phyloP scores from a whole-genome alignment of 1,140 invertebrate species.

The Oppia nitens region DNA sequence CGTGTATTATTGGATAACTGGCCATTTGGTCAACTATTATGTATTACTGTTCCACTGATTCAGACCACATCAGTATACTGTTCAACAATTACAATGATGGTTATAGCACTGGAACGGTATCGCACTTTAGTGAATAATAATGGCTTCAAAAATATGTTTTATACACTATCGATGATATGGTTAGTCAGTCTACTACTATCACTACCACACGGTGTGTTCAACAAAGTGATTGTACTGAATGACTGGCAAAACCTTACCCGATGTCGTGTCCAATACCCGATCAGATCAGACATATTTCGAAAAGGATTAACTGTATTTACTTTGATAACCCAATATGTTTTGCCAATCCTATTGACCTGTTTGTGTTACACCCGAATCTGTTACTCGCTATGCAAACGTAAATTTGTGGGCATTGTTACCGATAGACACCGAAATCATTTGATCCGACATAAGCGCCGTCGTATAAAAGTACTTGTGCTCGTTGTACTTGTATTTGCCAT shows the following conservation, averaged over 20 bases:
- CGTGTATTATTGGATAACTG: constrained; percentile 27
- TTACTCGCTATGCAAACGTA: constrained; percentile 26
- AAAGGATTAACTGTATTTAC: constrained; percentile 25
- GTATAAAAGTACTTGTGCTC: neutral
- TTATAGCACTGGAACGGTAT: constrained; percentile 36
- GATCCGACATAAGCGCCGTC: neutral
- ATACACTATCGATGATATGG: constrained; percentile 32
- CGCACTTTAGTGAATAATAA: constrained; percentile 25
- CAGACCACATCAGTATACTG: constrained; percentile 30
- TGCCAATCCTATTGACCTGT: constrained; percentile 33
- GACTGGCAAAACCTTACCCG: constrained; percentile 16
- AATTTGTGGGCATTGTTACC: constrained; percentile 19
- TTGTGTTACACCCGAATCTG: constrained; percentile 30
- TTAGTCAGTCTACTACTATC: constrained; percentile 30
- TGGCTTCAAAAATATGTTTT: neutral
- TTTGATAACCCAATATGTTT: constrained; percentile 34
- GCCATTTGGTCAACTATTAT: constrained; percentile 33
- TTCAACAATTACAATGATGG: constrained; percentile 36
- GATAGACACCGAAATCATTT: neutral
- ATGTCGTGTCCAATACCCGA: constrained; percentile 30
- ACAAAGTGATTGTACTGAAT: constrained; percentile 6
- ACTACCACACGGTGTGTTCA: constrained; percentile 35
- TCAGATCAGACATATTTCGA: constrained; percentile 27
- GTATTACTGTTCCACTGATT: constrained; percentile 33
- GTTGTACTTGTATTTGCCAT: constrained; percentile 31